These are phyloP conservation scores for Enteromius afrohamiltoni DNA, from an alignment of 2,797 vertebrate species.

Conservation along the genomic window DNA sequence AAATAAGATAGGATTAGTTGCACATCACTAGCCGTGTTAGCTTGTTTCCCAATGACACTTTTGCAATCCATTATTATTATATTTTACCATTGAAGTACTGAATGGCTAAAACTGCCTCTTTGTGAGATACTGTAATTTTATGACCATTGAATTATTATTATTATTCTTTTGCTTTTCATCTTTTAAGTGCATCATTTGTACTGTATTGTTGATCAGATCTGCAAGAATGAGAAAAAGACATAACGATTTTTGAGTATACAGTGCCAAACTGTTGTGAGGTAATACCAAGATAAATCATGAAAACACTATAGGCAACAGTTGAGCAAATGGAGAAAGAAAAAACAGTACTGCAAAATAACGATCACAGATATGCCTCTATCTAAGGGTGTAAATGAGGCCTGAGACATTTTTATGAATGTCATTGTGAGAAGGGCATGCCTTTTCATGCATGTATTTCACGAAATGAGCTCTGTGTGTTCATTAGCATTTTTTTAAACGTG, in stretches of 20 bases:
- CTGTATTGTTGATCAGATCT: constrained; percentile 48
- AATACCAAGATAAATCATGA: constrained; percentile 16
- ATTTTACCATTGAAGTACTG: constrained; percentile 34
- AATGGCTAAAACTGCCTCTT: constrained; percentile 47
- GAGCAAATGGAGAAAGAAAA: background rate
- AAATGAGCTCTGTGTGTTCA: constrained; percentile 63
- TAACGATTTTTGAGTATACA: constrained; percentile 21
- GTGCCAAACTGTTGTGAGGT: constrained; percentile 45
- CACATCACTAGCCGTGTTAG: constrained; percentile 20
- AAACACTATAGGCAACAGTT: constrained; percentile 12
- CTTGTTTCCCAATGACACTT: constrained; percentile 28
- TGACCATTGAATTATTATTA: constrained; percentile 49
- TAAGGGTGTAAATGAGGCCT: constrained; percentile 57
- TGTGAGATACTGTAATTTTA: constrained; percentile 35
- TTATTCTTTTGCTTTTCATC: constrained; percentile 48
- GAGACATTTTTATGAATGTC: constrained; percentile 60
- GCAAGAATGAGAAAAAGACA: constrained; percentile 53
- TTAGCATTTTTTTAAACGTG: constrained; percentile 55
- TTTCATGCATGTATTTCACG: constrained; percentile 63
- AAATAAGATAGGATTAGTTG: constrained; percentile 41
- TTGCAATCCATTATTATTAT: constrained; percentile 43
- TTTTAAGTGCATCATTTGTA: constrained; percentile 53
- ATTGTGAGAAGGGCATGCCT: constrained; percentile 64
- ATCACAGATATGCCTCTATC: constrained; percentile 42
- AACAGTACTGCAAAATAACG: background rate